phyloP scores from a whole-genome alignment of 2,113 vertebrate species.

The Ochotona princeps region DNA sequence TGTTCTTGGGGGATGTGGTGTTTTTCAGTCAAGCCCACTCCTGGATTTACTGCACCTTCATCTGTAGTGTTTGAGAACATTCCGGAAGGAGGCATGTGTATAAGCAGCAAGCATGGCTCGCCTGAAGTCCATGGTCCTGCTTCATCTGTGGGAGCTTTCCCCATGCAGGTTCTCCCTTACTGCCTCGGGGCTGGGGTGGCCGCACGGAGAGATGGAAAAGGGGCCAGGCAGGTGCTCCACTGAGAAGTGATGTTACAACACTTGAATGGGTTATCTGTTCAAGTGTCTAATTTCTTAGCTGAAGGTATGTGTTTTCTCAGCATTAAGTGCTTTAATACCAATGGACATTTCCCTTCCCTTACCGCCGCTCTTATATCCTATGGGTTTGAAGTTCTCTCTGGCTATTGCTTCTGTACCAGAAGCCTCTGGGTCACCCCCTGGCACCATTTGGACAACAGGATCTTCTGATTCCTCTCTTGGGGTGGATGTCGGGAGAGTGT shows the following conservation, averaged over 20 bases:
- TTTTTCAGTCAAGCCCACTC: conserved; percentile 16
- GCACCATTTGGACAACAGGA: not conserved
- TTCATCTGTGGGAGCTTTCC: not conserved
- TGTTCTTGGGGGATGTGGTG: not conserved
- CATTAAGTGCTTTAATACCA: conserved; percentile 32
- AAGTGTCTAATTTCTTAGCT: conserved; percentile 16
- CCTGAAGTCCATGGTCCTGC: not conserved
- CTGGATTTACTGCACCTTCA: not conserved
- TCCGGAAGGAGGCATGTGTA: not conserved
- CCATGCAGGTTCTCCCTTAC: not conserved
- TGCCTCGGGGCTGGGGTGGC: not conserved
- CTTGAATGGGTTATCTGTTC: not conserved
- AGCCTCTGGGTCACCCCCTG: not conserved
- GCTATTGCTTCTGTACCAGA: not conserved
- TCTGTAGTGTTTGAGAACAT: conserved; percentile 30
- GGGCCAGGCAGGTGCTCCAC: not conserved
- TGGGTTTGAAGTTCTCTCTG: conserved; percentile 26
- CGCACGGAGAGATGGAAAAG: too few relatives aligned
- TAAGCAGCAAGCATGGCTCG: not conserved
- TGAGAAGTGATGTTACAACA: not conserved
- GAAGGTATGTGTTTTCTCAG: not conserved
- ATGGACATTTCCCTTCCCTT: not conserved
- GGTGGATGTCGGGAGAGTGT: not conserved
- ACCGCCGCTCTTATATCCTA: not conserved
- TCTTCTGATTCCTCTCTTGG: not conserved